Evolutionary conservation across 1,140 invertebrate genomes (phyloP), one percentile per base, ranked within the genome.

Genomic region (Caerostris extrusa): DNA sequence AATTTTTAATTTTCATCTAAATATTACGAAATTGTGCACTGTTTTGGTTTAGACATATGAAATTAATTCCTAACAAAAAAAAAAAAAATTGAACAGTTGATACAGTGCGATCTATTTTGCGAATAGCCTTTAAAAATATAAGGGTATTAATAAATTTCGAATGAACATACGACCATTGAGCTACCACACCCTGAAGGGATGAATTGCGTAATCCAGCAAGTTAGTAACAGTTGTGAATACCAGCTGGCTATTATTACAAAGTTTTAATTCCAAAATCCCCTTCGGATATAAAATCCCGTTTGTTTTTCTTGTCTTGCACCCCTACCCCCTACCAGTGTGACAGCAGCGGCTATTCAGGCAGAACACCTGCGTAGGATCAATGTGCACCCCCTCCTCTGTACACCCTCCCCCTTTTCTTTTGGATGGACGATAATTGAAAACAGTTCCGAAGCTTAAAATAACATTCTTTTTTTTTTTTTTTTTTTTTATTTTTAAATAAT

Each of bases 191-290:
- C 82, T 34, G 34, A 10, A 77, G 71, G 71, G 71, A 10, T 34
- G 50, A 77, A 53, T 12, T 50, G 34, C 19, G 67, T 77, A 77
- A 77, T 77, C 53, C 71, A 77, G 12, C 71, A 17, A 81, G n/a
- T 53, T 34, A 8, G 69, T 81, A 50, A 91, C 89, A 91, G 19
- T 91, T 57, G 89, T 19, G 50, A 19, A 56, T 56, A 60, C 64
- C 89, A 91, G 89, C 89, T 91, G 89, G 69, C 53, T 91, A 81
- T 81, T 91, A 91, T 90, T 69, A 67, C 87, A 90, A 90, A 90
- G 67, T 91, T 91, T 91, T 91, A 91, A 91, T 91, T 81, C 69
- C 55, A 61, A 60, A 61, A 60, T 82, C 88, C 67, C 53, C 88
- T 17, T 53, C 58, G 50, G n/a, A 7, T 12, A 53, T 87, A 64